phyloP scores from a whole-genome alignment of 2,113 vertebrate species.

The Raja brachyura region DNA sequence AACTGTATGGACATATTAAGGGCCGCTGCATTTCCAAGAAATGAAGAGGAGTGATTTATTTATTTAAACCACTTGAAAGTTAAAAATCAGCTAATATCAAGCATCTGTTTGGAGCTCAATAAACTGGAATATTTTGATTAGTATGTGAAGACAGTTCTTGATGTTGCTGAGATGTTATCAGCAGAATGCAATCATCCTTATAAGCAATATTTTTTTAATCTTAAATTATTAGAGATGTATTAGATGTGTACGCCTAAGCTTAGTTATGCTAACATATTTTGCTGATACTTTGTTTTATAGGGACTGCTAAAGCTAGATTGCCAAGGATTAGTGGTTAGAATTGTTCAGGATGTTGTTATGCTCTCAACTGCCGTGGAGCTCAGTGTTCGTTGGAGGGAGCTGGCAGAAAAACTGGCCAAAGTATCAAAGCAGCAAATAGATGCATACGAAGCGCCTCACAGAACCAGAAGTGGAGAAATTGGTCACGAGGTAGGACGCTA shows the following conservation, averaged over 20 bases:
- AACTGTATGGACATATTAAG: slow-evolving; percentile 78
- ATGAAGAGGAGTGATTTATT: slow-evolving; percentile 47
- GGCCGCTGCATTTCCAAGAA: slow-evolving; percentile 62
- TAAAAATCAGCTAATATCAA: neutral
- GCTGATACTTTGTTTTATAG: slow-evolving; percentile 50
- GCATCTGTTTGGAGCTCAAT: neutral
- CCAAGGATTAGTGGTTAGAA: slow-evolving; percentile 68
- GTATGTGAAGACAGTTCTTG: neutral
- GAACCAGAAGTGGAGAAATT: slow-evolving; percentile 65
- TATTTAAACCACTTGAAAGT: neutral
- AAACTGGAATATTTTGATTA: neutral
- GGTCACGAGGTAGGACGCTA: slow-evolving; percentile 60
- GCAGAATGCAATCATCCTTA: neutral
- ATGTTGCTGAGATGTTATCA: neutral
- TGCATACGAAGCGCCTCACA: slow-evolving; percentile 79
- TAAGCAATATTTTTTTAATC: neutral
- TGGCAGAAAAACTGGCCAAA: slow-evolving; percentile 72
- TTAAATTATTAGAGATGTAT: neutral
- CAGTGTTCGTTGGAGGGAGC: slow-evolving; percentile 78
- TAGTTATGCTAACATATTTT: neutral
- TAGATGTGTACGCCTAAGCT: neutral
- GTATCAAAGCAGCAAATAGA: slow-evolving; percentile 80
- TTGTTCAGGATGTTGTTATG: slow-evolving; percentile 80
- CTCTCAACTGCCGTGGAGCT: slow-evolving; percentile 89
- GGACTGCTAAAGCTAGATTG: slow-evolving; percentile 85